phyloP scores from a whole-genome alignment of 2,888 invertebrate species.

The Apotomis betuletana region DNA sequence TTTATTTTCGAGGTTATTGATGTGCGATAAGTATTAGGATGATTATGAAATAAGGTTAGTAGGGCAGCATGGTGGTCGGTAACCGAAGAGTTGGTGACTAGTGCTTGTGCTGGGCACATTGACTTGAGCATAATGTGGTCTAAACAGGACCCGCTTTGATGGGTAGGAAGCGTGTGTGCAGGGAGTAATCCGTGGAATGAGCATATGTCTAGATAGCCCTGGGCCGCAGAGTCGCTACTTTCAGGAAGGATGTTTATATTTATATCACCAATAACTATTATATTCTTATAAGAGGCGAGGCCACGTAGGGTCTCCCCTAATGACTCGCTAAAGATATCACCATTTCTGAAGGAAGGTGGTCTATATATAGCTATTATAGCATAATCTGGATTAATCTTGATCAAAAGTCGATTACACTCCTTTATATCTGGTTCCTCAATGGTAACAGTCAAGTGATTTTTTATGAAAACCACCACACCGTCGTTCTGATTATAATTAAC shows the following conservation, averaged over 20 bases:
- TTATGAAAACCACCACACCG: neutral
- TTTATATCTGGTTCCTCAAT: neutral
- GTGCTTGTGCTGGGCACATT: neutral
- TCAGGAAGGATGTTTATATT: too few relatives aligned
- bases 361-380: conserved; percentile 8
- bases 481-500: too few relatives aligned
- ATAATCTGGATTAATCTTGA: neutral
- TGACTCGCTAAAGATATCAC: neutral
- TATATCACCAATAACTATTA: neutral
- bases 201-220: neutral
- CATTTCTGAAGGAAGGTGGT: neutral
- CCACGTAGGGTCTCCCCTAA: neutral
- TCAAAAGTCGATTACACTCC: neutral
- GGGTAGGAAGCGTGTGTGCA: conserved; percentile 5
- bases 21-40: too few relatives aligned
- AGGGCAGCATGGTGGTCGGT: conserved; percentile 4
- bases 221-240: too few relatives aligned
- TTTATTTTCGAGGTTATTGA: neutral
- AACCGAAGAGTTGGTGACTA: neutral
- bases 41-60: neutral
- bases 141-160: conserved; percentile 3
- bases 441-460: neutral
- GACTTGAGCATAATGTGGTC: conserved; percentile 3
- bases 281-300: neutral
- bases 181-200: conserved; percentile 1